Base-by-base conservation (phyloP, 2,113 vertebrate species). In the Sylvilagus bachmani region DNA sequence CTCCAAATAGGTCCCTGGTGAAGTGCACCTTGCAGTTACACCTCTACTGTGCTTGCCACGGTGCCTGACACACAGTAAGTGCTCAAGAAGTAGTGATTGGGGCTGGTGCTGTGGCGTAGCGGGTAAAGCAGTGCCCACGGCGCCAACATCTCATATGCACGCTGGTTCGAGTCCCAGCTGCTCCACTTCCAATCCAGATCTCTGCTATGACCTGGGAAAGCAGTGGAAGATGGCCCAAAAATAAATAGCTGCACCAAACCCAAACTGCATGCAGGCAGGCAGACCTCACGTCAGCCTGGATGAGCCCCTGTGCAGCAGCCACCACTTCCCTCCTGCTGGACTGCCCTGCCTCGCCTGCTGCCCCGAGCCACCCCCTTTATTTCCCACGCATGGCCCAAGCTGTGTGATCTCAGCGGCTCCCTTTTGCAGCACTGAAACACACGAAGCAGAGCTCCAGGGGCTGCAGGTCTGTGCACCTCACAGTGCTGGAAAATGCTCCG, bases 241-340 rank as follows among this genome's bases (percentile, higher is more conserved):
- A 58, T n/a, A 58, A 55, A 49, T 73, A 75, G 53, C 44, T 4
- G 31, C 66, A 33, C 44, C 31, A 62, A 53, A 24, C 19, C 74
- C 58, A 38, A 67, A 27, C 33, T 64, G 55, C n/a, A 6, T 19
- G 5, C 13, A 74, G 25, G 13, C 22, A 61, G 85, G 33, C 49
- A 75, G 49, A 66, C 25, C 27, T 33, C 10, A 53, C 5, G 11
- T 31, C 1, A 8, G 25, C 9, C 4, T 0, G 14, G 17, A n/a
- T 0, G 22, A 29, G 29, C 13, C 49, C 7, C 58, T 5, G 0
- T 14, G 3, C 2, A 10, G 29, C 7, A 33, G 53, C 33, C 29
- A 5, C 58, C 27, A 6, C 4, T 0, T n/a, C 25, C 33, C 29
- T 89, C 17, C 25, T 67, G 44, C 3, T 27, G 22, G 16, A 19